Evolutionary conservation across 2,113 vertebrate genomes (phyloP), one percentile per base, ranked within the genome.

Genomic region (Eubucco bourcierii): DNA sequence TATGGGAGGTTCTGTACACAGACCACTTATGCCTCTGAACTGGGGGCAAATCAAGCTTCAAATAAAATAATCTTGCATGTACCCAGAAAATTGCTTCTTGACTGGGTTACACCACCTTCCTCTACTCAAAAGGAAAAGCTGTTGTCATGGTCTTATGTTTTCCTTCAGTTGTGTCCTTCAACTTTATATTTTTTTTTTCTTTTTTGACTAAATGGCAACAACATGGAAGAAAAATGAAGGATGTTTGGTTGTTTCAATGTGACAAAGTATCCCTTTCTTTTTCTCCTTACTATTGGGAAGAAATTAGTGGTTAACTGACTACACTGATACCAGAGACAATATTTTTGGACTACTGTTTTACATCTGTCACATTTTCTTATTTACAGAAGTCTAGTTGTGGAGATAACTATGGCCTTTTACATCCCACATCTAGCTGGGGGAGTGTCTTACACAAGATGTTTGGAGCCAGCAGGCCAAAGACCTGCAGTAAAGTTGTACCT

Each of bases 301-400:
- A 95, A 84, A 84, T 67, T n/a, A 71, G 33, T 58, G 27, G 44
- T 74, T 92, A 94, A 44, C 29, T 87, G 78, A 81, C 91, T 80
- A 85, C 56, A 59, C 8, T 83, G 75, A 85, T 27, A 92, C 33
- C 20, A 82, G 64, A 88, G 41, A 88, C 50, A 88, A 20, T 77
- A 63, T 70, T 80, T 95, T 86, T 31, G 4, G n/a, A 73, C 34
- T 52, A 28, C 34, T 79, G 67, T 84, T 92, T 84, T 82, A 88
- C 27, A 37, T 31, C 31, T 92, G 84, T 39, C 21, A 71, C 80
- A 1, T 65, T 88, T 81, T 76, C 46, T 56, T 76, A 37, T 63
- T 96, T 74, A 70, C 55, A 92, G 56, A 9, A 17, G 6, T 70
- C 46, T 83, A 61, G 55, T 41, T 84, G 39, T 53, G 37, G 33